Percentiles rank a stretch among this genome's conserved stretches.
Conservation (phyloP, 2,888 invertebrate species). For the Zaprionus lineosus region DNA sequence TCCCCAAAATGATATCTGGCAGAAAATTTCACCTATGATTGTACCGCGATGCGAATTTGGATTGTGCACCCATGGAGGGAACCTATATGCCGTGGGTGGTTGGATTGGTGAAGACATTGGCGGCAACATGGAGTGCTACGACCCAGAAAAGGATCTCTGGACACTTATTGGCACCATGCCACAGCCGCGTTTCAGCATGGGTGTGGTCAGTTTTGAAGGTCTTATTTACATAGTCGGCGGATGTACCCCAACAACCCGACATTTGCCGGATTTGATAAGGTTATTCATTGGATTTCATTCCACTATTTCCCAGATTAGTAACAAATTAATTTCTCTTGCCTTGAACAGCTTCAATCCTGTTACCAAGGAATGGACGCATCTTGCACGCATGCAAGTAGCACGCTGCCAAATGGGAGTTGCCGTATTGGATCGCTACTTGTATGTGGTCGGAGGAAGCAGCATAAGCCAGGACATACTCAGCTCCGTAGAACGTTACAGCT, state of each 20-base stretch:
- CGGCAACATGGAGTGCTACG: slow-evolving; percentile 93
- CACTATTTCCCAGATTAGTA: background rate
- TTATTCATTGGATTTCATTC: slow-evolving; percentile 27
- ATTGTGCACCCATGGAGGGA: slow-evolving; percentile 91
- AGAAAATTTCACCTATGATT: slow-evolving; percentile 88
- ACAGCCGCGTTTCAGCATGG: slow-evolving; percentile 95
- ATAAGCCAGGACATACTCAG: slow-evolving; percentile 90
- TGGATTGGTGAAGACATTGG: slow-evolving; percentile 97
- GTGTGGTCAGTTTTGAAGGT: slow-evolving; percentile 87
- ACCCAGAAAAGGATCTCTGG: slow-evolving; percentile 91
- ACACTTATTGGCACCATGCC: slow-evolving; percentile 89
- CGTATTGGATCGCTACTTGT: slow-evolving; percentile 91
- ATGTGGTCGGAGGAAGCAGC: slow-evolving; percentile 94
- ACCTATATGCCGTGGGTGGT: slow-evolving; percentile 94
- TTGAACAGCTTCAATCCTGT: slow-evolving; percentile 88
- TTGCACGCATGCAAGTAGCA: slow-evolving; percentile 90
- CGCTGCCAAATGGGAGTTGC: slow-evolving; percentile 95
- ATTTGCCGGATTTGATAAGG: slow-evolving; percentile 89
- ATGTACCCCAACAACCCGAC: slow-evolving; percentile 90
- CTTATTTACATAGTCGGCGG: slow-evolving; percentile 95
- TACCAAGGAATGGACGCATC: slow-evolving; percentile 89
- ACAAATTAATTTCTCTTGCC: background rate
- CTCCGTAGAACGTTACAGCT: slow-evolving; percentile 88
- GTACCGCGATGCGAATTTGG: slow-evolving; percentile 95
- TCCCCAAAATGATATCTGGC: slow-evolving; percentile 87